These are phyloP conservation scores for Hexactinellida sp. DNA, from an alignment of 37 sponge, comb jelly and placozoan genomes.

Conservation along the genomic window DNA sequence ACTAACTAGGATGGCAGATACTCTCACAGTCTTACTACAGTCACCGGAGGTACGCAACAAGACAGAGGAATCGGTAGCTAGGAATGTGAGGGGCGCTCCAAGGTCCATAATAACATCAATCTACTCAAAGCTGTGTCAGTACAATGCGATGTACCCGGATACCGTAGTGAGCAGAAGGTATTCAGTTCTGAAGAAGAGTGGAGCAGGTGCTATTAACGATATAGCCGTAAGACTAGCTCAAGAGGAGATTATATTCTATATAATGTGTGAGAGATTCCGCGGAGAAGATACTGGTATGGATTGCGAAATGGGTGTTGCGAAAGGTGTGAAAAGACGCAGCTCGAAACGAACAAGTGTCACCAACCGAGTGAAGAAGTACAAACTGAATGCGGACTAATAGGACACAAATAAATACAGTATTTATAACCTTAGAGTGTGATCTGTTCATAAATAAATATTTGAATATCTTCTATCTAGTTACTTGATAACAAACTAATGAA, in stretches of 20 bases:
- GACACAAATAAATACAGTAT: too few species aligned
- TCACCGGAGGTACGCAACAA: not conserved
- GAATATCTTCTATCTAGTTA: too few species aligned
- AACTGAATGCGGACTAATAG: not conserved
- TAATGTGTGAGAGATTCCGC: constrained; percentile 2
- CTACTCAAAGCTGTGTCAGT: not conserved
- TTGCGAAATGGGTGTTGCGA: not conserved
- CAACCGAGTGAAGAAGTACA: not conserved
- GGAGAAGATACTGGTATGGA: not conserved
- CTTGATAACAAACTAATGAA: too few species aligned
- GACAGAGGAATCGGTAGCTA: not conserved
- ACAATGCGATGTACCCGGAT: not conserved
- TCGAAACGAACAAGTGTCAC: not conserved
- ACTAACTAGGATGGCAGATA: not conserved
- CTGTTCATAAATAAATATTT: too few species aligned
- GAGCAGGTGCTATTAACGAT: not conserved
- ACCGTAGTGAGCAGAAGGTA: not conserved
- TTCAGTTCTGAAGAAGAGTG: not conserved
- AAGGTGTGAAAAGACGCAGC: constrained; percentile 3
- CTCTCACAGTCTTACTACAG: not conserved
- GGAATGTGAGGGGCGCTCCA: not conserved
- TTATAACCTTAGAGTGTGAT: too few species aligned
- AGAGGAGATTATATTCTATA: constrained; percentile 9
- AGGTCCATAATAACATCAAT: not conserved
- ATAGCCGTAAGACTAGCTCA: not conserved